A percentile compares a stretch with the other conserved stretches of the same genome.
phyloP scores from a whole-genome alignment of 2,113 vertebrate species.

The Nicator chloris region DNA sequence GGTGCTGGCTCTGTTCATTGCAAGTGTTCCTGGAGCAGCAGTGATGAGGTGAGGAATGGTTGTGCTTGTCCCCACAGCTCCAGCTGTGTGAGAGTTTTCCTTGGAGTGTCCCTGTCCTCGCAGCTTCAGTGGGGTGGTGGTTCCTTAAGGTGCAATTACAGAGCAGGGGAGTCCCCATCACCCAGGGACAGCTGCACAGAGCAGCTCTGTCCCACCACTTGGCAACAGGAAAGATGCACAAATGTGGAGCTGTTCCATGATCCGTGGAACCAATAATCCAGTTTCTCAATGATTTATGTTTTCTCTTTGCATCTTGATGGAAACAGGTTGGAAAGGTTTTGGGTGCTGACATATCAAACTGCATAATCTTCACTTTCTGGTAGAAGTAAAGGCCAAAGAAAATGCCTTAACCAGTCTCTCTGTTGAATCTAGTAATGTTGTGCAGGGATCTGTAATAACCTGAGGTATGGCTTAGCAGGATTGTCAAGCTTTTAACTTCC shows the following conservation, averaged over 20 bases:
- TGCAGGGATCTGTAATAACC: slow-evolving; percentile 16
- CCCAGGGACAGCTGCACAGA: not conserved
- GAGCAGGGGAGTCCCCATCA: not conserved
- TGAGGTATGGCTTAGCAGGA: not conserved
- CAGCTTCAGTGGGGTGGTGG: not conserved
- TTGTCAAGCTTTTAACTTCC: not conserved
- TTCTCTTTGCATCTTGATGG: not conserved
- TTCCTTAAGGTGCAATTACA: not conserved
- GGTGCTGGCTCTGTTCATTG: not conserved
- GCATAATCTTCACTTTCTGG: not conserved
- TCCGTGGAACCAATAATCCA: not conserved
- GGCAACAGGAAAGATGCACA: not conserved
- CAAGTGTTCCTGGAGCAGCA: not conserved
- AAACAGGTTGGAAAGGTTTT: not conserved
- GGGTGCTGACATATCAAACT: not conserved
- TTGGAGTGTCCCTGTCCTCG: not conserved
- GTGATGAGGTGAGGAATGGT: not conserved
- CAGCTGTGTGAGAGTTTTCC: not conserved
- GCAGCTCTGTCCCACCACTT: not conserved
- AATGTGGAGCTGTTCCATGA: not conserved
- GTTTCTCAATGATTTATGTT: not conserved
- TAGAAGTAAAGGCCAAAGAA: slow-evolving; percentile 41
- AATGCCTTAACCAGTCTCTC: slow-evolving; percentile 31
- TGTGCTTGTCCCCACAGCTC: not conserved
- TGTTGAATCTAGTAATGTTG: not conserved